These are phyloP conservation scores for Ibidorhyncha struthersii DNA, from an alignment of 2,113 vertebrate genomes.

Conservation along the genomic window DNA sequence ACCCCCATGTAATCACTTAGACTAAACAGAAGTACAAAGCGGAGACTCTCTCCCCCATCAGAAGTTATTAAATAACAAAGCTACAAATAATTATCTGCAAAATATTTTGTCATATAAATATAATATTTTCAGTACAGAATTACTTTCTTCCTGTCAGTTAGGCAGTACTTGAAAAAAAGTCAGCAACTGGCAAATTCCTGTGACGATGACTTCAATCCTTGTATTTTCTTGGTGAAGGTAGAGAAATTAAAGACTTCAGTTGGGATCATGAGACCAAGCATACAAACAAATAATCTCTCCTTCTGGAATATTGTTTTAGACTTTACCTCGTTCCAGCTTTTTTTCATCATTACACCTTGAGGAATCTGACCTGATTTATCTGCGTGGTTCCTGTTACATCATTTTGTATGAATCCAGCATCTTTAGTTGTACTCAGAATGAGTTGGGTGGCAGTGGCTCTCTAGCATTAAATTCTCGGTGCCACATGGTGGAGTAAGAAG, in stretches of 20 bases:
- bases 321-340: not conserved
- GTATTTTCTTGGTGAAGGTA: not conserved
- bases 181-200: not conserved
- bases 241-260: not conserved
- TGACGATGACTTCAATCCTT: not conserved
- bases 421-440: not conserved
- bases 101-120: not conserved
- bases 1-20: too few relatives aligned
- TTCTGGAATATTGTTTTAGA: not conserved
- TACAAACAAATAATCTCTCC: not conserved
- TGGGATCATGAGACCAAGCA: not conserved
- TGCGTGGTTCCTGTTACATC: not conserved
- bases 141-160: not conserved
- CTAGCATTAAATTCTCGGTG: slow-evolving; percentile 33
- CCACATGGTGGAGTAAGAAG: slow-evolving; percentile 79
- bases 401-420: not conserved
- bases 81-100: not conserved
- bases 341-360: not conserved
- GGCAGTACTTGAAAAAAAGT: not conserved
- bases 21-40: not conserved
- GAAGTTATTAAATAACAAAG: not conserved
- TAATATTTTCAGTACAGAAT: not conserved
- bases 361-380: not conserved
- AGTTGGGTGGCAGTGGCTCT: not conserved
- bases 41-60: not conserved